Base-by-base conservation (phyloP, 2,113 vertebrate species). In the Triplophysa rosa region DNA sequence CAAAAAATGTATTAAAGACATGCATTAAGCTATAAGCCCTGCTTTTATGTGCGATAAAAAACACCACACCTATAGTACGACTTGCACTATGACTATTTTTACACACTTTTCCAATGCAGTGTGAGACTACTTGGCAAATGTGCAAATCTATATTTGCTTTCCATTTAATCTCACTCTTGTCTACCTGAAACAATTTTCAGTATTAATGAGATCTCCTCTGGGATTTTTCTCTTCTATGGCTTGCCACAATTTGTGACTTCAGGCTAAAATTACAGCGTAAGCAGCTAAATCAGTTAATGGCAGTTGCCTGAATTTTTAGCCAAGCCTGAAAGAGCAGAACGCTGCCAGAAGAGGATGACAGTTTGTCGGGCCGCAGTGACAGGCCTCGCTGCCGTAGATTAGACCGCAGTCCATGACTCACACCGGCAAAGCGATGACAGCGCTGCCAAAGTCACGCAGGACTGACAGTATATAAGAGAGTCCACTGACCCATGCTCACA, bases 401-500 rank as follows among this genome's bases (percentile, higher is more conserved):
- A 80, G 62, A 63, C 65, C 37, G 67, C 40, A 70, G 45, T 33
- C 6, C 29, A 42, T 82, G 87, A 88, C 80, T 89, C 87, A 86
- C 64, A 64, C 29, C 16, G 66, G 67, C 70, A 56, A 80, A 67
- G 70, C 75, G 37, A 26, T 23, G 79, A 76, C 83, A 82, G 69
- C 80, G 75, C 26, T 10, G 81, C 70, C 79, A 33, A 62, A 82
- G 78, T 84, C 76, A 83, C 77, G 76, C 75, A 58, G 59, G 75
- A 81, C 56, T 54, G 64, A 58, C 52, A 58, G 62, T 54, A 19
- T 23, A 77, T 23, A 63, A 72, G 52, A 82, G 12, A 0, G 52
- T 66, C 65, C 80, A 66, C 59, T 86, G 88, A 90, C 61, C 87
- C 86, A 87, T 56, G 80, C 14, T 47, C 21, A 19, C 49, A 37